Conservation (phyloP, 2,113 vertebrate genomes). For the Heterochromis multidens region DNA sequence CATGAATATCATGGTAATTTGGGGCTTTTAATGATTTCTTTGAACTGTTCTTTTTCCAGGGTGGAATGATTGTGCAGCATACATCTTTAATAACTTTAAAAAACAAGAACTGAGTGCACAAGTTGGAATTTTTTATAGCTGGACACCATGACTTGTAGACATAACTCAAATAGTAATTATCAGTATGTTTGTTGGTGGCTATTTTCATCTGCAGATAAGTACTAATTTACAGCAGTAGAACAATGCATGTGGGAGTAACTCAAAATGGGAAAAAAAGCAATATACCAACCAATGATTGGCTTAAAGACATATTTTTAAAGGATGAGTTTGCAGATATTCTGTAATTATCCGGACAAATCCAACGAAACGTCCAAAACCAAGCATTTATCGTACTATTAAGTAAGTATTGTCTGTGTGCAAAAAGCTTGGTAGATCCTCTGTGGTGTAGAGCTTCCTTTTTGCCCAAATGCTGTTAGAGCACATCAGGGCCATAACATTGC, state of each 20-base stretch:
- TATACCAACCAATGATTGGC: background rate
- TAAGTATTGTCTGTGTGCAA: background rate
- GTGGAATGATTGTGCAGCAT: background rate
- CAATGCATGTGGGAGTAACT: background rate
- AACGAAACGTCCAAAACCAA: background rate
- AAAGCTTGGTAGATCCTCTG: background rate
- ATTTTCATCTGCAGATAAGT: background rate
- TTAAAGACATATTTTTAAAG: background rate
- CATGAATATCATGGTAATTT: background rate
- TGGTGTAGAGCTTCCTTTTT: background rate
- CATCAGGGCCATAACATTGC: background rate
- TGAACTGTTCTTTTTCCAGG: background rate
- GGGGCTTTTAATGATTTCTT: background rate
- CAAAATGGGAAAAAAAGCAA: background rate
- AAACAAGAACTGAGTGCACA: background rate
- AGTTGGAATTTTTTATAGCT: no score
- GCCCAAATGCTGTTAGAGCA: no score
- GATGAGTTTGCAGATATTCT: background rate
- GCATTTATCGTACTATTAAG: background rate
- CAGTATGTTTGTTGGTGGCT: background rate
- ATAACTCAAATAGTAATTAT: no score
- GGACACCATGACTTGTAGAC: no score
- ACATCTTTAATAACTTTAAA: background rate
- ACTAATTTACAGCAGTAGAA: background rate
- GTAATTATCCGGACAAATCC: background rate